Conservation (phyloP, 30 jellyfish, hydroid and myxozoan species). For the Aurelia sp. region DNA sequence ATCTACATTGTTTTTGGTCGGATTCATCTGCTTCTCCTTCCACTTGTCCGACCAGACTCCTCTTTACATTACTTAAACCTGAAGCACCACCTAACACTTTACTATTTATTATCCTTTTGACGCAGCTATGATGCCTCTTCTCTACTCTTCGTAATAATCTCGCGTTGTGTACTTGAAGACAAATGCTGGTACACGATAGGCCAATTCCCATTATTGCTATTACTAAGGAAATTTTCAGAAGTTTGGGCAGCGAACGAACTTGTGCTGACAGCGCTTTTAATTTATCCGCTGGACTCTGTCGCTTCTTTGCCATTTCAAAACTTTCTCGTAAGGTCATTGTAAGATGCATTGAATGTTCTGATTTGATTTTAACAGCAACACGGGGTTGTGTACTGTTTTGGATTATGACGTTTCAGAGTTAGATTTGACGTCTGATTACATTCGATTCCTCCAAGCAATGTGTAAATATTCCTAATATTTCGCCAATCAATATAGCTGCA, state of each 20-base stretch:
- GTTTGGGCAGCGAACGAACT: conserved; percentile 33
- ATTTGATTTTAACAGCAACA: too few relatives aligned
- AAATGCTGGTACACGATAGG: conserved; percentile 29
- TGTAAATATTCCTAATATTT: too few relatives aligned
- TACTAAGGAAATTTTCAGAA: conserved; percentile 8
- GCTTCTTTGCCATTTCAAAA: conserved; percentile 48
- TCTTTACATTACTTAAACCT: conserved; percentile 3
- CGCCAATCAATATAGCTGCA: too few relatives aligned
- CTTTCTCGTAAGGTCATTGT: neutral
- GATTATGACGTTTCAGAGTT: too few relatives aligned
- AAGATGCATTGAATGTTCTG: too few relatives aligned
- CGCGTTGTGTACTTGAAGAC: conserved; percentile 30
- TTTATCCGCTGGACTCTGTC: conserved; percentile 20
- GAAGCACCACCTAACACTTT: conserved; percentile 1
- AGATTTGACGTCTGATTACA: too few relatives aligned
- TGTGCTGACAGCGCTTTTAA: conserved; percentile 16
- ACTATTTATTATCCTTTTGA: conserved; percentile 27
- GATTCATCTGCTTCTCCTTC: conserved; percentile 12
- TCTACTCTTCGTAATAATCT: conserved; percentile 30
- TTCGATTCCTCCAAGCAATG: too few relatives aligned
- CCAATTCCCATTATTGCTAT: conserved; percentile 20
- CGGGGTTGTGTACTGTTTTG: too few relatives aligned
- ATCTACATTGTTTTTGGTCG: conserved; percentile 40
- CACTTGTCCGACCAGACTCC: conserved; percentile 3
- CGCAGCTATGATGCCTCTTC: conserved; percentile 44